phyloP scores from a whole-genome alignment of 2,888 invertebrate species.

The Leptopilina syphax region DNA sequence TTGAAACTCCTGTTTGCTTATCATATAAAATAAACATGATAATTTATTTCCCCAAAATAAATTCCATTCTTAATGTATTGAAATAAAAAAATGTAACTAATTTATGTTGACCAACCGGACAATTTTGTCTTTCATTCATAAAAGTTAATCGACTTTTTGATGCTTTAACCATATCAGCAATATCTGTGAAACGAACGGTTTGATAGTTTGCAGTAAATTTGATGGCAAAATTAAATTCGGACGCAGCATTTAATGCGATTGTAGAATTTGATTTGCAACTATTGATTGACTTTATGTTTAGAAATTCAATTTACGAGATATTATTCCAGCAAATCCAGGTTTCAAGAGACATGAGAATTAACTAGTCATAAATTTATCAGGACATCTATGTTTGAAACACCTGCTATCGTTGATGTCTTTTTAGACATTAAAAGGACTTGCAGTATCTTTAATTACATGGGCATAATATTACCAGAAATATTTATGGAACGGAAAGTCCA shows the following conservation, averaged over 20 bases:
- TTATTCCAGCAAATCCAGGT: neutral
- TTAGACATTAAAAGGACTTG: conserved; percentile 10
- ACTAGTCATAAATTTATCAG: neutral
- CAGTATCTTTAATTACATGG: neutral
- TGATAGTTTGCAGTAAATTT: conserved; percentile 16
- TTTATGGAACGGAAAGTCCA: no score
- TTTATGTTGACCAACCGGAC: no score
- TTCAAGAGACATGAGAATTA: conserved; percentile 1
- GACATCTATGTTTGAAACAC: conserved; percentile 13
- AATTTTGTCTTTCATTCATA: neutral
- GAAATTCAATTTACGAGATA: neutral
- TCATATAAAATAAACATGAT: no score
- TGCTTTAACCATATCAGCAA: neutral
- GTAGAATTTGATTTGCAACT: conserved; percentile 7
- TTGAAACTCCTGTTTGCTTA: no score
- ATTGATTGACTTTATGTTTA: neutral
- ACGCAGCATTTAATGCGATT: conserved; percentile 9
- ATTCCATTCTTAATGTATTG: no score
- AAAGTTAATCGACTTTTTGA: neutral
- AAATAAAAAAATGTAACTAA: no score
- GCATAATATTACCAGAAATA: no score
- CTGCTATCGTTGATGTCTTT: neutral
- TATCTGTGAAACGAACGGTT: neutral
- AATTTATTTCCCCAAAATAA: no score
- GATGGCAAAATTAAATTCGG: conserved; percentile 7